phyloP scores from a whole-genome alignment of 1,140 invertebrate species.

The Cydia pomonella region DNA sequence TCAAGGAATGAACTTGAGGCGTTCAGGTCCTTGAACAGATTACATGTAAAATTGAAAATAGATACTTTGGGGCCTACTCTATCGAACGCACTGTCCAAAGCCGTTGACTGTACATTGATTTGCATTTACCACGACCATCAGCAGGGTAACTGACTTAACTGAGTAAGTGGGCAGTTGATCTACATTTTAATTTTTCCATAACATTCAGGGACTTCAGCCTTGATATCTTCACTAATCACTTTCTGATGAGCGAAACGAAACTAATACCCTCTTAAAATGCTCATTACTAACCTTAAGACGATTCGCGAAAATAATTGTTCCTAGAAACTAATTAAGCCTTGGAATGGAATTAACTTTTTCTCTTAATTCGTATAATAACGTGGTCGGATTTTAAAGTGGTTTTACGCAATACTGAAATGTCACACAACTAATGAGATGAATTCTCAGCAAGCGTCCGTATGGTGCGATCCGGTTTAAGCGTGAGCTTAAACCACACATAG shows the following conservation, averaged over 20 bases:
- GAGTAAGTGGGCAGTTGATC: no score
- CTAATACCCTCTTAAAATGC: neutral
- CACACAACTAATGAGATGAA: slow-evolving; percentile 8
- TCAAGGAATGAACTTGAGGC: no score
- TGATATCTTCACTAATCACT: slow-evolving; percentile 45
- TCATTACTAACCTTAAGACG: slow-evolving; percentile 9
- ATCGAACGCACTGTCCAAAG: no score
- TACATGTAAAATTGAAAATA: no score
- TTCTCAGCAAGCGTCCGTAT: neutral
- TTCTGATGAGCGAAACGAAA: slow-evolving; percentile 51
- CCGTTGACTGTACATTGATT: no score
- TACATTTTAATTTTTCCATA: no score
- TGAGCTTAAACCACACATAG: no score
- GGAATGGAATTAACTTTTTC: slow-evolving; percentile 16
- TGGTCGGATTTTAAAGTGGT: neutral
- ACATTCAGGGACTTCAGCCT: neutral
- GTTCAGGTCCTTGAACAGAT: no score
- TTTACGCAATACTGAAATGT: neutral
- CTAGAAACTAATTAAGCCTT: neutral
- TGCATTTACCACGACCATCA: no score
- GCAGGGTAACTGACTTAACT: neutral
- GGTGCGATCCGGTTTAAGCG: no score
- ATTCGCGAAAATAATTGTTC: neutral
- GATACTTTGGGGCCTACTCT: no score
- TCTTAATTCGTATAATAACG: neutral